Base-by-base conservation (phyloP, 2,888 invertebrate species). In the Oligia latruncula region DNA sequence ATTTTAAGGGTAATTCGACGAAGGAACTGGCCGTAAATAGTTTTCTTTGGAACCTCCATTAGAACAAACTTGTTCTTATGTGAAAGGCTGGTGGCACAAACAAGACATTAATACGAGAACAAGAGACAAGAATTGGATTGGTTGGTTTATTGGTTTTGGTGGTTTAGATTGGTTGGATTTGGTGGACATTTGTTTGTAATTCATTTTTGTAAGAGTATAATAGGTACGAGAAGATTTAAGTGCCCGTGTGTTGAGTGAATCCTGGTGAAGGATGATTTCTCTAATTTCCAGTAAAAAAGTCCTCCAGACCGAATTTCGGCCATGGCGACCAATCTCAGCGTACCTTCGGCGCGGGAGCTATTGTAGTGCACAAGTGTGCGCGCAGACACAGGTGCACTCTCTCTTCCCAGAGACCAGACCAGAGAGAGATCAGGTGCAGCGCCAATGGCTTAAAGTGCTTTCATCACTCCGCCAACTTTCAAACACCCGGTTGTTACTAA, bases 1-100 rank as follows among this genome's bases (percentile, higher is more conserved):
- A 78, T 85, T 87, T 82, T 74, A 77, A 72, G 74, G 76, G 67
- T 77, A 72, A 67, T 70, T 73, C 68, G 65, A 62, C 78, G 66
- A 46, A 70, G 71, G 58, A 71, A 77, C 78, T 58, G 74, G 11
- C 66, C 46, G 78, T 35, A 68, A 78, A 77, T 74, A 78, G 68
- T 76, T 80, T 74, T 72, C 67, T 71, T 40, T 62, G 46, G 35
- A 74, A 9, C 62, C 46, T 68, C 76, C 64, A 75, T 80, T 81
- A 75, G 55, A 67, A 81, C 55, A 58, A 81, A 80, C 35, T 71
- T 71, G n/a, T 40, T 64, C 40, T 40, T 64, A 73, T 64, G 46
- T 29, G 60, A 81, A 60, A 85, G 52, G 64, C 74, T 74, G 49
- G 55, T n/a, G 49, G 70, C 64, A 29, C 29, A 29, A 29, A 29